Evolutionary conservation across 2,113 vertebrate genomes (phyloP).

Genomic region (Mustela nigripes): DNA sequence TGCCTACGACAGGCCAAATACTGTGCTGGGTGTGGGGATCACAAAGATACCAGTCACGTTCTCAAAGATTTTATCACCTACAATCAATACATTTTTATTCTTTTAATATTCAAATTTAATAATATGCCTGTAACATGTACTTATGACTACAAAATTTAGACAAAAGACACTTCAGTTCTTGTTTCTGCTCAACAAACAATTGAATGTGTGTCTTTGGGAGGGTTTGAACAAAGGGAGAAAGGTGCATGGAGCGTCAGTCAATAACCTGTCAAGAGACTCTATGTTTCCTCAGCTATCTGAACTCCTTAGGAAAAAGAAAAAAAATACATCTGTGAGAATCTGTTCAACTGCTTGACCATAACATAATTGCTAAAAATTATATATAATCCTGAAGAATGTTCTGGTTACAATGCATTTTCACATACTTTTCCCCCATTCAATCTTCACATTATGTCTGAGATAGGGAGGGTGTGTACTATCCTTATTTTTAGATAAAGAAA

Average conservation of each 20-base stretch:
- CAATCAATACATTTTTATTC: not conserved
- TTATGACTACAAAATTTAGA: not conserved
- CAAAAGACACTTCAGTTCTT: constrained; percentile 39
- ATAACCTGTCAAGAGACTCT: not conserved
- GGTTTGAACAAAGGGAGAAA: not conserved
- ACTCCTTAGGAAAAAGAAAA: not conserved
- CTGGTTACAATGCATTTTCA: not conserved
- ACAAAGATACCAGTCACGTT: not conserved
- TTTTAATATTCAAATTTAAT: not conserved
- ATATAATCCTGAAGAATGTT: not conserved
- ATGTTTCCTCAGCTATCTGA: not conserved
- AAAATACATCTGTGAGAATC: not conserved
- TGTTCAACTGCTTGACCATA: not conserved
- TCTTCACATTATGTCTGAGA: constrained; percentile 11
- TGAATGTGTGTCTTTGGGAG: not conserved
- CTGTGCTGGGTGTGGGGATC: no score
- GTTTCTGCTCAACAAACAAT: not conserved
- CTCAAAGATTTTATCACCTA: not conserved
- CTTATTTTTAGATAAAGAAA: constrained; percentile 40
- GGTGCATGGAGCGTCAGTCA: not conserved
- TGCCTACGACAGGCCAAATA: not conserved
- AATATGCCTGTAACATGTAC: not conserved
- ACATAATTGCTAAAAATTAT: not conserved
- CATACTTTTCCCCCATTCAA: not conserved
- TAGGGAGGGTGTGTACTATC: not conserved